A percentile compares a stretch with the other conserved stretches of the same genome.
Conservation (phyloP, 2,888 invertebrate genomes). For the Thera britannica region DNA sequence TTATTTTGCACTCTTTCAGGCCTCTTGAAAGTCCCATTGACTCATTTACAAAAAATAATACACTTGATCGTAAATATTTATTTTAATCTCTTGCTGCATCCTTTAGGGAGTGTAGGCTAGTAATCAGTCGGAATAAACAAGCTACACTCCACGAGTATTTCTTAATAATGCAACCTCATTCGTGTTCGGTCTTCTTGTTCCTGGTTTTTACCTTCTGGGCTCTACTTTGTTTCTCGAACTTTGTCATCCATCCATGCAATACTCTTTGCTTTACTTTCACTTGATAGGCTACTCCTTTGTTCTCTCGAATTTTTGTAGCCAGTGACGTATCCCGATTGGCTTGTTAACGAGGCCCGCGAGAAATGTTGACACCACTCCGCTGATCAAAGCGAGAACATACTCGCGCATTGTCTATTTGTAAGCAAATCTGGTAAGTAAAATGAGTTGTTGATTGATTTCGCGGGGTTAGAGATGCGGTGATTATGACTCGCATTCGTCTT, state of each 20-base stretch:
- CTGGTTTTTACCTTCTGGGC: neutral
- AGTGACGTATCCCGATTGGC: constrained; percentile 63
- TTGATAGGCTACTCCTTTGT: constrained; percentile 17
- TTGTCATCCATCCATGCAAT: neutral
- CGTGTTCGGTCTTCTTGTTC: too few relatives aligned
- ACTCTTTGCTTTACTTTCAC: constrained; percentile 6
- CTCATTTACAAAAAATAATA: too few relatives aligned
- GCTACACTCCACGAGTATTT: too few relatives aligned
- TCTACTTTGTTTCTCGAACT: neutral
- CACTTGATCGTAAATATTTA: too few relatives aligned
- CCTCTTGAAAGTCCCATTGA: too few relatives aligned
- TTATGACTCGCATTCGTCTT: constrained; percentile 21
- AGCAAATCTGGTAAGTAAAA: constrained; percentile 47
- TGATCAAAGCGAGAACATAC: constrained; percentile 69
- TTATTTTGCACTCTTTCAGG: too few relatives aligned
- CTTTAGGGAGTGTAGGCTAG: too few relatives aligned
- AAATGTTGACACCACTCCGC: constrained; percentile 67
- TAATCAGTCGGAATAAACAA: too few relatives aligned
- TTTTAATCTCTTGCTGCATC: too few relatives aligned
- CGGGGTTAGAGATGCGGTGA: constrained; percentile 21
- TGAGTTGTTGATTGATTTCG: constrained; percentile 32
- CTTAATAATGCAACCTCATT: too few relatives aligned
- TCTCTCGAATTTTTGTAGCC: constrained; percentile 25
- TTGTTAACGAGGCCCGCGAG: constrained; percentile 75
- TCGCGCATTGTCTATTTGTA: constrained; percentile 65